Evolutionary conservation across 1,140 invertebrate species (phyloP).

Genomic region (Teleopsis dalmanni): DNA sequence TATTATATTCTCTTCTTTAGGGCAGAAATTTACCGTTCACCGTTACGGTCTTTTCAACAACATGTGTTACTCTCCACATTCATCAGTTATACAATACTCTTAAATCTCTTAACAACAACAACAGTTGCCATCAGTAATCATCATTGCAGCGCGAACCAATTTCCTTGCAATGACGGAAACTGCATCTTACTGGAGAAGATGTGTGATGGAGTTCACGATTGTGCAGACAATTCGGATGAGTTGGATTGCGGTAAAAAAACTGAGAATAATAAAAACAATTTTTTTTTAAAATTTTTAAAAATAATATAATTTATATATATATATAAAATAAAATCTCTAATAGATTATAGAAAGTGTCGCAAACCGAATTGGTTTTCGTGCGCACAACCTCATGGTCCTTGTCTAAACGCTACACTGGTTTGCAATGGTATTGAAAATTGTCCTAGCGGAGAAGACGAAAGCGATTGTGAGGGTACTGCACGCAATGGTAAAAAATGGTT

Average conservation of each 20-base stretch:
- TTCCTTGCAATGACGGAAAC: slow-evolving; percentile 50
- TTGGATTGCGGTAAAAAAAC: slow-evolving; percentile 51
- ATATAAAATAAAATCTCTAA: slow-evolving; percentile 31
- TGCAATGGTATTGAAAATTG: slow-evolving; percentile 52
- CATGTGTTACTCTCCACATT: neutral
- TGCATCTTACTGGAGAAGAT: slow-evolving; percentile 57
- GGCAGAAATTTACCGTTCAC: slow-evolving; percentile 2
- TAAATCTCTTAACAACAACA: no score
- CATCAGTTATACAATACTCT: no score
- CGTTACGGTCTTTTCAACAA: slow-evolving; percentile 9
- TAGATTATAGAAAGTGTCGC: no score
- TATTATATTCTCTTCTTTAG: neutral
- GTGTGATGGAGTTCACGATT: slow-evolving; percentile 60
- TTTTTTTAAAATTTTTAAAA: no score
- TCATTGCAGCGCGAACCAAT: slow-evolving; percentile 27
- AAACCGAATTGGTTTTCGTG: slow-evolving; percentile 39
- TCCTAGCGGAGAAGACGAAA: slow-evolving; percentile 46
- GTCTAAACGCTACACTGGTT: slow-evolving; percentile 40
- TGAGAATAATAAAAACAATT: neutral
- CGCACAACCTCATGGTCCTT: slow-evolving; percentile 33
- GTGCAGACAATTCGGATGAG: slow-evolving; percentile 60
- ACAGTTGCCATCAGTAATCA: neutral
- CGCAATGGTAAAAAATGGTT: slow-evolving; percentile 8
- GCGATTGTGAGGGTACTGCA: slow-evolving; percentile 17
- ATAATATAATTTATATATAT: neutral